These are phyloP conservation scores for Globia sparganii DNA, from an alignment of 2,888 invertebrate species.

Conservation along the genomic window DNA sequence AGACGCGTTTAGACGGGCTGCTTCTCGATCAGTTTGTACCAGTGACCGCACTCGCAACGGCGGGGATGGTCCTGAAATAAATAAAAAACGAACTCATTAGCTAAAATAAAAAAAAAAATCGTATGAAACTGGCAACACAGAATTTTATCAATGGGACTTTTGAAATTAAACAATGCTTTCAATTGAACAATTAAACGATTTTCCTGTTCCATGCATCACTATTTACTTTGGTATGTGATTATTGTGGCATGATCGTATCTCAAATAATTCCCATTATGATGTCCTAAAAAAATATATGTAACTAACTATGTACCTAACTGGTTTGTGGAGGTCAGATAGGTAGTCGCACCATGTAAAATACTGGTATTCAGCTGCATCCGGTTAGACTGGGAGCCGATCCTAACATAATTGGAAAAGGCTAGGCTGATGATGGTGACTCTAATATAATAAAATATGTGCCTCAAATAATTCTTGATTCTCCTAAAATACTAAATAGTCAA, in stretches of 20 bases:
- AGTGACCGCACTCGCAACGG: slow-evolving; percentile 98
- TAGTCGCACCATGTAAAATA: too few relatives aligned
- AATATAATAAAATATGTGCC: neutral
- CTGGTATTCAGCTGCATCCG: too few relatives aligned
- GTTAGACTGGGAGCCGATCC: too few relatives aligned
- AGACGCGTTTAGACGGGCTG: slow-evolving; percentile 91
- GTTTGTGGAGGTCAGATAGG: too few relatives aligned
- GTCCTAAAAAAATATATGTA: neutral
- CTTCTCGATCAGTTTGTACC: slow-evolving; percentile 97
- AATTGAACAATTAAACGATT: slow-evolving; percentile 1
- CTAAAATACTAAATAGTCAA: neutral
- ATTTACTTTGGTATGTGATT: neutral
- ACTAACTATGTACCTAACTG: too few relatives aligned
- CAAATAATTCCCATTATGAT: neutral
- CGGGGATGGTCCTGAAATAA: slow-evolving; percentile 94
- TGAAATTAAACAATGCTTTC: neutral
- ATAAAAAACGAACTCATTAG: slow-evolving; percentile 29
- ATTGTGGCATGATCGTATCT: neutral
- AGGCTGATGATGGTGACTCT: too few relatives aligned
- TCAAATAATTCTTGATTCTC: neutral
- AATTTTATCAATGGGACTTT: neutral
- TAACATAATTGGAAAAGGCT: too few relatives aligned
- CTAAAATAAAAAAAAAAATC: neutral
- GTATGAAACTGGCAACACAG: slow-evolving; percentile 10
- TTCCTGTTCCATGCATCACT: neutral